Base-by-base conservation (phyloP, 2,113 vertebrate species). In the Ictidomys tridecemlineatus region DNA sequence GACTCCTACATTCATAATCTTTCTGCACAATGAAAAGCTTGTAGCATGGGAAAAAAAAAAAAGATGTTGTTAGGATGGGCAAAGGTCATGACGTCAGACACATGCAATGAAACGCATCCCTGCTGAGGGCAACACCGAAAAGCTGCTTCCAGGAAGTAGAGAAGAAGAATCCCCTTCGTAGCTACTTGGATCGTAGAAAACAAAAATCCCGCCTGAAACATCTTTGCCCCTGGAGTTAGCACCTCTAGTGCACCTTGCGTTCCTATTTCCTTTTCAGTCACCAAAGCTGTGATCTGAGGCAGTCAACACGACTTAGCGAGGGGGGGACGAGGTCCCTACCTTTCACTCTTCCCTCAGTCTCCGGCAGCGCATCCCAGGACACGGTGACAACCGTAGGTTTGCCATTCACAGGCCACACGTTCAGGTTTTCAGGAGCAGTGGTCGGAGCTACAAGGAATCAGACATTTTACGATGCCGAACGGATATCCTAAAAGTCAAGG, bases 291-390 rank as follows among this genome's bases (percentile, higher is more conserved):
- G 22, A 10, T 30, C 2, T 74, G 51, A 73, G 12, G 76, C 45
- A 8, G 42, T 77, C 56, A 32, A 6, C 1, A 4, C 58, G 22
- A 42, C 45, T 13, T 5, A 13, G 0, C 26, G 56, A 22, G 42
- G 28, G 18, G 17, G 37, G 0, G 67, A 58, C 2, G 48, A 63
- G 94, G 28, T 0, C 95, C 98, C 94, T 98, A 99, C 99, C 99
- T 99, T 99, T 99, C 95, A 99, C 99, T 98, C 98, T 99, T 73
- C 99, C 99, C 97, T 99, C 99, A 0, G 99, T 98, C 96, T 99
- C 99, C 85, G 99, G 99, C 85, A 99, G 99, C 22, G 99, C 98
- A 73, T 99, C 99, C 99, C 99, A 99, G 61, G 99, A 99, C 67
- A 99, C 99, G 37, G 98, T 99, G 89, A 99, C 99, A 73, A 99